These are phyloP conservation scores for Andinoacara biseriatus DNA, from an alignment of 2,113 vertebrate genomes.

Conservation along the genomic window DNA sequence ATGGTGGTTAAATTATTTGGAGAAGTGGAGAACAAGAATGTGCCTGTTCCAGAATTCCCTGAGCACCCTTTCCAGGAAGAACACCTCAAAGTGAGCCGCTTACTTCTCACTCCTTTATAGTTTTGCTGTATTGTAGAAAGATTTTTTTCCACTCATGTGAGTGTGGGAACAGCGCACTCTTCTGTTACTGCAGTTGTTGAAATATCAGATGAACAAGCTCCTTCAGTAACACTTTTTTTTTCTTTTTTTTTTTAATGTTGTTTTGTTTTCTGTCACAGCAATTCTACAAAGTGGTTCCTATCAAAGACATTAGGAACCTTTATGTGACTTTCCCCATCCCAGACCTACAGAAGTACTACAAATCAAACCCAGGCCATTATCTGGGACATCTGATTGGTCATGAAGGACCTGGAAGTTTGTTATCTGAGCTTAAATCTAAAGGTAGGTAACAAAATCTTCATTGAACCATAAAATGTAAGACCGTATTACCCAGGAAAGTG, in stretches of 20 bases:
- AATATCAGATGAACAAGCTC: background rate
- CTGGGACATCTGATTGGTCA: conserved; percentile 98
- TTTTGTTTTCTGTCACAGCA: conserved; percentile 78
- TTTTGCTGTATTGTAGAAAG: background rate
- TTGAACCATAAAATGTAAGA: background rate
- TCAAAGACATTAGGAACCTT: conserved; percentile 97
- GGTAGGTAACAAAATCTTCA: conserved; percentile 73
- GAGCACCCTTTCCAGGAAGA: conserved; percentile 95
- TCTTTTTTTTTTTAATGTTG: background rate
- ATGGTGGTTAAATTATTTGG: conserved; percentile 95
- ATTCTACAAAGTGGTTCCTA: conserved; percentile 97
- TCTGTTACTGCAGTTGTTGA: background rate
- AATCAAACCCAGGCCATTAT: conserved; percentile 97
- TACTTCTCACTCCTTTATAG: background rate
- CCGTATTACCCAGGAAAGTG: background rate
- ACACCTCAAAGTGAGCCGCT: conserved; percentile 86
- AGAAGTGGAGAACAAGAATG: conserved; percentile 96
- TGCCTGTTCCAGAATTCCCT: conserved; percentile 93
- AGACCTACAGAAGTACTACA: conserved; percentile 97
- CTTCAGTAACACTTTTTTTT: background rate
- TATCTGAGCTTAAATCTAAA: conserved; percentile 97
- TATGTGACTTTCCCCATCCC: conserved; percentile 99
- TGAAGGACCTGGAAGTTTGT: conserved; percentile 94
- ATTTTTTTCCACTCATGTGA: background rate
- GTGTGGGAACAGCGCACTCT: background rate